Percentiles rank a stretch among this genome's conserved stretches.
These are phyloP conservation scores for Threskiornis aethiopicus DNA, from an alignment of 2,797 vertebrate species.

Conservation along the genomic window DNA sequence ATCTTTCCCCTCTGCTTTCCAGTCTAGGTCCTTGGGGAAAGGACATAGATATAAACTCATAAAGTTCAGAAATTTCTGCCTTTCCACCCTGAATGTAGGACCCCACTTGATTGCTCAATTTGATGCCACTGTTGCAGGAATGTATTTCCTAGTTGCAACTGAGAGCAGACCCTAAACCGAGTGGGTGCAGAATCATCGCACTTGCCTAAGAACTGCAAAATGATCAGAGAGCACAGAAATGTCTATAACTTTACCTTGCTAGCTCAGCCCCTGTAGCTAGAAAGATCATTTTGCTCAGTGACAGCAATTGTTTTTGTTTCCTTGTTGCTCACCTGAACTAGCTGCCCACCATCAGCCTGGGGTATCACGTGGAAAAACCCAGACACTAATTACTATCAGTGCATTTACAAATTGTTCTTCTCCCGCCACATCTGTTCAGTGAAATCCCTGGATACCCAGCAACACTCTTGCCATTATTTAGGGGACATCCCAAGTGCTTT, in stretches of 20 bases:
- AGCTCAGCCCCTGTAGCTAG: neutral
- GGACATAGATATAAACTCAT: neutral
- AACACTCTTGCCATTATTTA: neutral
- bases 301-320: neutral
- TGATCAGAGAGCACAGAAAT: neutral
- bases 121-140: neutral
- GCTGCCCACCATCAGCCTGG: neutral
- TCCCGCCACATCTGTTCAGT: neutral
- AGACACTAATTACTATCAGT: neutral
- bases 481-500: neutral
- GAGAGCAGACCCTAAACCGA: neutral
- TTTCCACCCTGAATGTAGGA: too few relatives aligned
- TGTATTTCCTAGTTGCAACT: fast-evolving
- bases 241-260: neutral
- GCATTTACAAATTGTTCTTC: neutral
- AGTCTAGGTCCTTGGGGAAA: neutral
- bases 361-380: neutral
- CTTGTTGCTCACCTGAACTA: neutral
- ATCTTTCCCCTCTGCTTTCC: neutral
- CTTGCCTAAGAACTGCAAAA: neutral
- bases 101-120: neutral
- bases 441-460: neutral
- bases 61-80: neutral
- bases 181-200: neutral
- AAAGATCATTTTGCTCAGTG: neutral